Evolutionary conservation across 1,140 invertebrate genomes (phyloP).

Genomic region (Psix sp.): DNA sequence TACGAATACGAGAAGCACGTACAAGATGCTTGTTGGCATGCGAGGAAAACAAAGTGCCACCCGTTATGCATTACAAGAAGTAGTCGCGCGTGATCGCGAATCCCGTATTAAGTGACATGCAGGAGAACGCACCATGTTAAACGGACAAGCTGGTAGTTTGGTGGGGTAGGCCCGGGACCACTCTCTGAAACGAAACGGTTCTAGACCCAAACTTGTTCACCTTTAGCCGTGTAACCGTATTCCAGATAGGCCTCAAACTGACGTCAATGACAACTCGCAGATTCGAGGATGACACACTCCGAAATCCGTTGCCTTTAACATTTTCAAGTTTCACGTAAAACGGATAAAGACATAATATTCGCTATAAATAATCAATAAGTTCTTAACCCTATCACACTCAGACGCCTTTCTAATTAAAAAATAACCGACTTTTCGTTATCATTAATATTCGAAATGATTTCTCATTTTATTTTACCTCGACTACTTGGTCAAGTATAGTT

Average conservation of each 20-base stretch:
- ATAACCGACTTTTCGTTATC: no score
- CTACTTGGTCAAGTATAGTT: no score
- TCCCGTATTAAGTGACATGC: constrained; percentile 50
- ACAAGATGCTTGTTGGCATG: constrained; percentile 21
- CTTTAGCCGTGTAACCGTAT: constrained; percentile 51
- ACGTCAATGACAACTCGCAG: constrained; percentile 30
- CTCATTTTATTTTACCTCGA: no score
- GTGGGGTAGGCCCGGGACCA: constrained; percentile 67
- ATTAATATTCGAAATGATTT: no score
- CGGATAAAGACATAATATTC: no score
- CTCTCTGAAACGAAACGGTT: constrained; percentile 66
- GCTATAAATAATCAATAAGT: no score
- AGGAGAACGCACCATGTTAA: constrained; percentile 37
- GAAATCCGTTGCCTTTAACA: neutral
- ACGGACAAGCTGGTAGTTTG: constrained; percentile 63
- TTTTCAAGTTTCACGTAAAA: neutral
- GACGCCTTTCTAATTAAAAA: no score
- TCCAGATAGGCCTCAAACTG: constrained; percentile 27
- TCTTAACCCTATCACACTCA: no score
- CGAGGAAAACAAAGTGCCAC: constrained; percentile 50
- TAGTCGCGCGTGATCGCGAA: constrained; percentile 53
- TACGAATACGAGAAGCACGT: constrained; percentile 36
- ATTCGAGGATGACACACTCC: neutral
- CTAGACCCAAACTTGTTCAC: constrained; percentile 51
- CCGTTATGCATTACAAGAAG: constrained; percentile 57